A percentile compares a stretch with the other conserved stretches of the same genome.
Conservation (phyloP, 1,140 invertebrate genomes). For the Copidosoma floridanum region DNA sequence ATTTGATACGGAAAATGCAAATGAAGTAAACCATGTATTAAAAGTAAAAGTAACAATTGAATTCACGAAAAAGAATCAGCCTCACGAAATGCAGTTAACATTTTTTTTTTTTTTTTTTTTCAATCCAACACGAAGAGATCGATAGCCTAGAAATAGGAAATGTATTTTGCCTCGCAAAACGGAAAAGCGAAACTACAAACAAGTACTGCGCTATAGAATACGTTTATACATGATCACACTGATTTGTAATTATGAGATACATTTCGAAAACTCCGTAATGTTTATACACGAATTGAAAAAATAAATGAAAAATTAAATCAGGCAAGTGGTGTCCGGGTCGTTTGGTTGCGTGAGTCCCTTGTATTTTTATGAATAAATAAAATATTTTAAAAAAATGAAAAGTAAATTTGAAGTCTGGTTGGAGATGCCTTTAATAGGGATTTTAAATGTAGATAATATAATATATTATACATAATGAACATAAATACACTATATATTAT, state of each 20-base stretch:
- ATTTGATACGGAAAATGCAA: conserved; percentile 18
- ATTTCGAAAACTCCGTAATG: neutral
- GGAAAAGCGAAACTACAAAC: neutral
- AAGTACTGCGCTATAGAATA: neutral
- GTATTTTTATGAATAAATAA: conserved; percentile 60
- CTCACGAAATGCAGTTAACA: no score
- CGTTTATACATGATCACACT: conserved; percentile 5
- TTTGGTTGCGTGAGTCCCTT: conserved; percentile 47
- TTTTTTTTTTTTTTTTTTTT: no score
- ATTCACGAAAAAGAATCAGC: no score
- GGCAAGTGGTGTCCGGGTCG: conserved; percentile 34
- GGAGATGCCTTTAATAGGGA: conserved; percentile 58
- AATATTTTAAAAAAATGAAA: conserved; percentile 58
- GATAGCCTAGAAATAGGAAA: neutral
- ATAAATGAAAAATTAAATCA: no score
- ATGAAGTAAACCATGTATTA: conserved; percentile 14
- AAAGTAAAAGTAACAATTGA: conserved; percentile 4
- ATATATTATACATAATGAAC: conserved; percentile 57
- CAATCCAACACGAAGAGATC: neutral
- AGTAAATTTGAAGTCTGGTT: conserved; percentile 58
- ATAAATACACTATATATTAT: conserved; percentile 58
- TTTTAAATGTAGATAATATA: conserved; percentile 59
- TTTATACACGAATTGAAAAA: conserved; percentile 16
- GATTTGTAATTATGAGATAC: neutral
- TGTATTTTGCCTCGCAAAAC: neutral